Conservation (phyloP, 2,797 vertebrate species). For the Decapterus maruadsi region DNA sequence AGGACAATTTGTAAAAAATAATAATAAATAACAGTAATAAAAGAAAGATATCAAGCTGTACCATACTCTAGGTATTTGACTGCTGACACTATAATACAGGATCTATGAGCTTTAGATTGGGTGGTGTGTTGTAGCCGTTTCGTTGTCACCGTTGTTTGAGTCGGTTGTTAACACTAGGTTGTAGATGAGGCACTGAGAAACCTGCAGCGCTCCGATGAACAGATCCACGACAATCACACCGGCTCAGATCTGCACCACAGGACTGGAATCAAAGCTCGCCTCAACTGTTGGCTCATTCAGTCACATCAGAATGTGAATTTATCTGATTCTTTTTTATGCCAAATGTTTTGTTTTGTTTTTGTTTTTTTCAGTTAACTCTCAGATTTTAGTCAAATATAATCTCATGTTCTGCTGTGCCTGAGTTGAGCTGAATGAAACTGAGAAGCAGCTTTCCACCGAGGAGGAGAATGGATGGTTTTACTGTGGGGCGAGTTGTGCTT, state of each 20-base stretch:
- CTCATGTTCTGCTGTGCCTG: not conserved
- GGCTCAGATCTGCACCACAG: not conserved
- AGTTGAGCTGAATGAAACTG: not conserved
- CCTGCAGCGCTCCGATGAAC: constrained; percentile 32
- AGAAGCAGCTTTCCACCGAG: not conserved
- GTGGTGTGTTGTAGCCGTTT: constrained; percentile 43
- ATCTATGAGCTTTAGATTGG: constrained; percentile 34
- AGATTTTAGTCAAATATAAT: constrained; percentile 17
- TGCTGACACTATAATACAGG: constrained; percentile 36
- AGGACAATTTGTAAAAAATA: constrained; percentile 35
- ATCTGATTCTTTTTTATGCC: constrained; percentile 22
- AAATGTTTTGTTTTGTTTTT: constrained; percentile 12
- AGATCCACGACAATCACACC: constrained; percentile 59
- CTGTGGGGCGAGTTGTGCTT: not conserved
- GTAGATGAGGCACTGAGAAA: constrained; percentile 26
- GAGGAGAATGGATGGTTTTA: not conserved
- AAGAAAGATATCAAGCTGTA: constrained; percentile 34
- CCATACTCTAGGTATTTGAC: constrained; percentile 56
- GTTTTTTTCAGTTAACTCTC: not conserved
- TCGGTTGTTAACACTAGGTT: constrained; percentile 44
- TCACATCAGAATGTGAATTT: constrained; percentile 9
- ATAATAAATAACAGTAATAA: not conserved
- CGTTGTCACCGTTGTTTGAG: constrained; percentile 25
- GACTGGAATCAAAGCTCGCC: not conserved
- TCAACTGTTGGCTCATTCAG: constrained; percentile 2